phyloP scores from a whole-genome alignment of 1,140 invertebrate species.

The Zeugodacus cucurbitae region DNA sequence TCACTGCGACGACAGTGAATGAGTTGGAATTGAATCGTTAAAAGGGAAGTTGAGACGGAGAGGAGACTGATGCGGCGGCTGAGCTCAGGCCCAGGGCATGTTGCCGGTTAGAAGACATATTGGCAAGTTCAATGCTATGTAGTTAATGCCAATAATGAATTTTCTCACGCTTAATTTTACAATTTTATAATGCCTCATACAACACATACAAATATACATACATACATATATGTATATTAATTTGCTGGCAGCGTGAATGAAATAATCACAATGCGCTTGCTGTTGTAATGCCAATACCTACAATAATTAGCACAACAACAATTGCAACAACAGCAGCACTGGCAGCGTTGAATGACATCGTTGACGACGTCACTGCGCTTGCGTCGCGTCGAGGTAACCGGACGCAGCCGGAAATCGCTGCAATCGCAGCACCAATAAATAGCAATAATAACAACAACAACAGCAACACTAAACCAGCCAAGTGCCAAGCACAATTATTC shows the following conservation, averaged over 20 bases:
- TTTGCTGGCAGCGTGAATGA: constrained; percentile 8
- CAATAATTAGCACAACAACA: constrained; percentile 3
- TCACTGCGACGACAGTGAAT: not conserved
- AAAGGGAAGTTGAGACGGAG: not conserved
- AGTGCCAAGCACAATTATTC: constrained; percentile 16
- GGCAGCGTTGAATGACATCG: not conserved
- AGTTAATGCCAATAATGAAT: constrained; percentile 18
- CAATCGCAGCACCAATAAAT: constrained; percentile 38
- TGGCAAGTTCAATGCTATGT: constrained; percentile 22
- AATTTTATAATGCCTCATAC: not conserved
- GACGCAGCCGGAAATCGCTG: constrained; percentile 41
- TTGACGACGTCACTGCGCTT: not conserved
- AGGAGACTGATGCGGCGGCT: not conserved
- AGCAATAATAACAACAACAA: not conserved
- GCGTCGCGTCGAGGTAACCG: not conserved
- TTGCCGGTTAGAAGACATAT: not conserved
- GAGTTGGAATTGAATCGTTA: not conserved
- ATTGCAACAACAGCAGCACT: not conserved
- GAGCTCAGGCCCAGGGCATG: not conserved
- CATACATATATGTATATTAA: not conserved
- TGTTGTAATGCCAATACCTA: not conserved
- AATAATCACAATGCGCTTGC: not conserved
- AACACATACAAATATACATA: not conserved
- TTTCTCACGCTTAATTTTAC: constrained; percentile 37
- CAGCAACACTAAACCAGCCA: not conserved